Base-by-base conservation (phyloP, 2,797 vertebrate species). In the Alouatta caraya region DNA sequence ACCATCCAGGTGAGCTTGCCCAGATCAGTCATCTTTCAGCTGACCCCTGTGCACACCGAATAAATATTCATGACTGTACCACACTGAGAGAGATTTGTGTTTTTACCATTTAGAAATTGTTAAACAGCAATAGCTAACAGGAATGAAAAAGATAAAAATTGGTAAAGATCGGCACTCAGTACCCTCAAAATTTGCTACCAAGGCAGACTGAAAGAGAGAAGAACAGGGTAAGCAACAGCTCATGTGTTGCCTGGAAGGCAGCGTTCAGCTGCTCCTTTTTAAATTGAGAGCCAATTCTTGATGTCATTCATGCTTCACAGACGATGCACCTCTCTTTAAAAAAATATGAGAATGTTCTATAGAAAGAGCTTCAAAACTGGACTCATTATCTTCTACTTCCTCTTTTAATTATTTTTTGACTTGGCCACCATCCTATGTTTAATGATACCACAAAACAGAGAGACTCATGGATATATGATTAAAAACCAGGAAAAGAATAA, bases 401-500 rank as follows among this genome's bases (percentile, higher is more conserved):
- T 46, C 10, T 72, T 86, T 37, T 82, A 61, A 78, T 57, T 83
- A 79, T 14, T 19, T 86, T 85, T 94, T 86, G 28, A 46, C 17
- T 83, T 85, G 15, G 7, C 21, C 26, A 79, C 21, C 4, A 73
- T 78, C 4, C 22, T 95, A 2, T 76, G 19, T 87, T 94, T 57
- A 87, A 44, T 81, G 33, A 80, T 22, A 48, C 44, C 64, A 55
- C 9, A 52, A 89, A 92, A 70, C 46, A 90, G 50, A 67, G 48
- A 86, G 52, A 72, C 26, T 81, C 8, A 5, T 92, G 76, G 15
- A 6, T 2, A 46, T 33, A 50, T 70, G 70, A 93, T 92, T 94
- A 70, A 94, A 91, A 94, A 24, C 70, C 9, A 89, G 37, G 46
- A 19, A 82, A 70, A 93, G 79, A 93, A 86, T 46, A 95, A 90